Conservation (phyloP, 2,888 invertebrate genomes). For the Pharmacophagus antenor region DNA sequence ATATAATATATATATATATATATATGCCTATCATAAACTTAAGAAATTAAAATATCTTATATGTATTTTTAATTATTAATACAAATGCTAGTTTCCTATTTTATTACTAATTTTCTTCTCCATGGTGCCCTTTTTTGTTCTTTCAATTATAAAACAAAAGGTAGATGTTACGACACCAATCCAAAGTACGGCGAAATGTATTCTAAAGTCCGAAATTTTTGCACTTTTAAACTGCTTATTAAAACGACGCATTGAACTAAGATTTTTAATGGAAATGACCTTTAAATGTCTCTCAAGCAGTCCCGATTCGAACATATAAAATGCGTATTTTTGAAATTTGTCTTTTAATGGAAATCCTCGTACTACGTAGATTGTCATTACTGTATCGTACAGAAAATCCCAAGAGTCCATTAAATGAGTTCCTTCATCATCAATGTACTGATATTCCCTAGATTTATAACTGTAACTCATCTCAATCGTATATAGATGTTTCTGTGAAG, state of each 20-base stretch:
- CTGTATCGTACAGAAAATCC: conserved; percentile 40
- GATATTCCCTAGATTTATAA: conserved; percentile 44
- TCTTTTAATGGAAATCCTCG: conserved; percentile 50
- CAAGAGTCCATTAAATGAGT: conserved; percentile 45
- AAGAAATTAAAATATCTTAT: no score
- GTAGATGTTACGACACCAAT: conserved; percentile 44
- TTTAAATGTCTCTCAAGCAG: conserved; percentile 43
- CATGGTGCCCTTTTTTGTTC: conserved; percentile 5
- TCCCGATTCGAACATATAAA: conserved; percentile 51
- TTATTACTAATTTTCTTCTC: not conserved
- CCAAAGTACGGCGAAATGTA: conserved; percentile 47
- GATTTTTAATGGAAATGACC: conserved; percentile 38
- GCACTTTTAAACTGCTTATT: conserved; percentile 37
- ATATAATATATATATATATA: no score
- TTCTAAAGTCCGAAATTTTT: conserved; percentile 42
- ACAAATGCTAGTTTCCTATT: not conserved
- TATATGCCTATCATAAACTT: no score
- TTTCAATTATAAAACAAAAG: conserved; percentile 47
- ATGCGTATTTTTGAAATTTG: conserved; percentile 44
- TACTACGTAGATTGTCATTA: conserved; percentile 44
- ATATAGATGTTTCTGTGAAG: conserved; percentile 42
- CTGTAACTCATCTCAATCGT: conserved; percentile 46
- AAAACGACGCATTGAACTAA: conserved; percentile 28
- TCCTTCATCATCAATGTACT: conserved; percentile 45
- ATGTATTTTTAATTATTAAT: no score